Evolutionary conservation across 92 coral and sea anemone species (phyloP), one percentile per base, ranked within the genome.

Genomic region (Heteractis magnifica): DNA sequence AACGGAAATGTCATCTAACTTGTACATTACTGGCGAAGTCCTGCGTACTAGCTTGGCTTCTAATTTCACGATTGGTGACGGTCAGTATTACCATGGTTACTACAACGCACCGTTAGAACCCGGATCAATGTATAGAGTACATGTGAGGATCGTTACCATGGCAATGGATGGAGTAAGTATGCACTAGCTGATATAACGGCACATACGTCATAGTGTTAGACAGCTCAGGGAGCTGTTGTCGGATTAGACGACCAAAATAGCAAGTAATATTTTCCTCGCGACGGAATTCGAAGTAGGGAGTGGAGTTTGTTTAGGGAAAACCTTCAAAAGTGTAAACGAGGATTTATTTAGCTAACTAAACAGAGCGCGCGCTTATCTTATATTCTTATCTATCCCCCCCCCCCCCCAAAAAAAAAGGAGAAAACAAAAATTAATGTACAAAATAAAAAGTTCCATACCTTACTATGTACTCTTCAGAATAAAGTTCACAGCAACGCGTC

Each of bases 41-140:
- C 65, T 18, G 49, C 15, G 49, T 77, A 49, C 70, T 14, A 55
- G n/a, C 26, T 64, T 53, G 58, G 58, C 13, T 53, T 8, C 41
- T 1, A 77, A 77, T 6, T n/a, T 77, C 2, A 77, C 81, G 49
- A 77, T 77, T 56, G 81, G 81, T 55, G 81, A 77, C 62, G 71
- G 81, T 77, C 34, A n/a, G 49, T 77, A 56, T 52, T 55, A 77
- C 70, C 58, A 77, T 56, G 81, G 68, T 55, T 77, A 76, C 70
- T 56, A 77, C 81, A 77, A 77, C 51, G 81, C 81, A 51, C 81
- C 81, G 49, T 10, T 77, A 15, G 60, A 53, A 18, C 68, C 65
- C 34, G 60, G 34, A 48, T 52, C 81, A 8, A 62, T 56, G 34
- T 77, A 77, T 21, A 52, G 51, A 20, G 64, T 77, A 19, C 50